Base-by-base conservation (phyloP, 2,888 invertebrate genomes). In the Noctua fimbriata region DNA sequence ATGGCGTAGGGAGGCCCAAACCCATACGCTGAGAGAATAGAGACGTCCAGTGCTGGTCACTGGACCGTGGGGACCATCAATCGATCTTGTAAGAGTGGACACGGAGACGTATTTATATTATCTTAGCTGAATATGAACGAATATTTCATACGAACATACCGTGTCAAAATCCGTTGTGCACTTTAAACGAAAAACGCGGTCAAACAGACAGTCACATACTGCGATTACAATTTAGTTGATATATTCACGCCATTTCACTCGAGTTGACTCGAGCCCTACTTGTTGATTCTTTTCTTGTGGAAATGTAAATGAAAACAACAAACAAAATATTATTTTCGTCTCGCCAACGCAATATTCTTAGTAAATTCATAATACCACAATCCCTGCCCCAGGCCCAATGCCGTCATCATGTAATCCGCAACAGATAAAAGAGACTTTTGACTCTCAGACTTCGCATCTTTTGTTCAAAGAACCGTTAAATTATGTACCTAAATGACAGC, bases 391-490 rank as follows among this genome's bases (percentile, higher is more conserved):
- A n/a, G 36, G 28, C 65, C 63, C 49, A n/a, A 14, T 70, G 60
- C 73, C 71, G 79, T 79, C 76, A 74, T 69, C 18, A 10, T 67
- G n/a, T 58, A 63, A 73, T 73, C 60, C 67, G 58, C 69, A 52
- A 36, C 71, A 67, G 47, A 75, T 72, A 58, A 65, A 52, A 70
- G n/a, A 36, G 24, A 76, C n/a, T 73, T 65, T 79, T 76, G 69
- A 73, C 52, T 63, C 69, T 55, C 47, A 73, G 44, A 73, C 49
- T 36, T 67, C 41, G 63, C 52, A 41, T 75, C 44, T 63, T 72
- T 82, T 73, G 36, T 75, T 82, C 63, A 78, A 69, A 75, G 41
- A 16, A 41, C 32, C 60, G 36, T 73, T 76, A 28, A 74, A 67
- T 49, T 47, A 49, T 28, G 63, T 76, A 65, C 12, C 32, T 63